Conservation (phyloP, 2,888 invertebrate species). For the Plutella xylostella region DNA sequence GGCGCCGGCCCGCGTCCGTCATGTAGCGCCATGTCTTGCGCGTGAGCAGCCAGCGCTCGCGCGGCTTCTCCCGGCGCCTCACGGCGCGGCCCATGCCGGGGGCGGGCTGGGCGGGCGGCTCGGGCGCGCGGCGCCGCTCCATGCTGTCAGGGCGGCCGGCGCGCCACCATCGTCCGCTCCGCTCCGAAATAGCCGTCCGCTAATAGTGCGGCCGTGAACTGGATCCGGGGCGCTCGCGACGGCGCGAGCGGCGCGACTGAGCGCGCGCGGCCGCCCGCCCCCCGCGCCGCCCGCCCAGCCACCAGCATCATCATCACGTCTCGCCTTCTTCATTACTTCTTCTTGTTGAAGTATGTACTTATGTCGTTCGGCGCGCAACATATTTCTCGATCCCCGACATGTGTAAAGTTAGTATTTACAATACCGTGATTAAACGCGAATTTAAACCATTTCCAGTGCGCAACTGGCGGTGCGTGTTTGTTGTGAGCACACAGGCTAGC, state of each 20-base stretch:
- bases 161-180: conserved; percentile 24
- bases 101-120: conserved; percentile 50
- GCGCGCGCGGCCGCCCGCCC: conserved; percentile 13
- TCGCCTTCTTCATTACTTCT: neutral
- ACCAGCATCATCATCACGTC: neutral
- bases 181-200: conserved; percentile 60
- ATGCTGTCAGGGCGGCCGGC: conserved; percentile 34
- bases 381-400: too few relatives aligned
- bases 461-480: too few relatives aligned
- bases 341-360: neutral
- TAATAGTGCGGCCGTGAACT: conserved; percentile 67
- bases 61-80: conserved; percentile 70
- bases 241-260: conserved; percentile 30
- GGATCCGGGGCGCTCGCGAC: conserved; percentile 51
- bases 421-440: too few relatives aligned
- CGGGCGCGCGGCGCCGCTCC: conserved; percentile 49
- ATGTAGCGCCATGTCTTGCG: conserved; percentile 93
- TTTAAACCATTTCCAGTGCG: too few relatives aligned
- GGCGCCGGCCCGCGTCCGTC: conserved; percentile 89
- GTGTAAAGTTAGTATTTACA: too few relatives aligned
- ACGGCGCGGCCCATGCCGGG: conserved; percentile 70
- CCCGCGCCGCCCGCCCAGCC: conserved; percentile 25
- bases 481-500: too few relatives aligned
- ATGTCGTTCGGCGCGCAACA: too few relatives aligned
- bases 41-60: conserved; percentile 89